Conservation (phyloP, 2,797 vertebrate species). For the Myotis findleyi region DNA sequence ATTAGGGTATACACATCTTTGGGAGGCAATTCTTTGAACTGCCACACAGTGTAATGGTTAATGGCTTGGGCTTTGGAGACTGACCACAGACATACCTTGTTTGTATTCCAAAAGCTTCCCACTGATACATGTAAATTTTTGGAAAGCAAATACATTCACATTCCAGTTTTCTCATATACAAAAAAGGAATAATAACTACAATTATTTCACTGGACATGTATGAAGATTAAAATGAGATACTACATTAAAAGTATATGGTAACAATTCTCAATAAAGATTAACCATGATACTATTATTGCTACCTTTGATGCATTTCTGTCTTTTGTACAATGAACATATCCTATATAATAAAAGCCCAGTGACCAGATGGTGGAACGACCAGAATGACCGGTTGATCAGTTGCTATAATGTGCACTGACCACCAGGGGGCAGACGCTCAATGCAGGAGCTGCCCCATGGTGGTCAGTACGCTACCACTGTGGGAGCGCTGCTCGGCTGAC, state of each 20-base stretch:
- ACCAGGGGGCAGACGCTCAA: no score
- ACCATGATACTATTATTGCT: neutral
- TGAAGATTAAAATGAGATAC: constrained; percentile 24
- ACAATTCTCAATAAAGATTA: neutral
- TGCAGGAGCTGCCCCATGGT: no score
- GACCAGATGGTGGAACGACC: no score
- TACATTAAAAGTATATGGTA: neutral
- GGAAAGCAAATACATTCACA: neutral
- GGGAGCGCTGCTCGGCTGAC: no score
- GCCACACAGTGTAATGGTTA: neutral
- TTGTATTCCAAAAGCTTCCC: neutral
- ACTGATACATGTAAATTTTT: neutral
- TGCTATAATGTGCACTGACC: no score
- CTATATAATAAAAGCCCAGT: no score
- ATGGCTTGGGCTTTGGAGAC: neutral
- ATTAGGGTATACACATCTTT: neutral
- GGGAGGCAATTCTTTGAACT: neutral
- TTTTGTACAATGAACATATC: neutral
- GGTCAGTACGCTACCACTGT: no score
- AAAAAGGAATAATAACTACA: neutral
- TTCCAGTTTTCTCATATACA: neutral
- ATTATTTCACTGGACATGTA: neutral
- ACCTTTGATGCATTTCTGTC: neutral
- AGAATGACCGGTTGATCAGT: no score
- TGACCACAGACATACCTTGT: neutral